phyloP scores from a whole-genome alignment of 2,888 invertebrate genomes.

The Harmothoe impar region DNA sequence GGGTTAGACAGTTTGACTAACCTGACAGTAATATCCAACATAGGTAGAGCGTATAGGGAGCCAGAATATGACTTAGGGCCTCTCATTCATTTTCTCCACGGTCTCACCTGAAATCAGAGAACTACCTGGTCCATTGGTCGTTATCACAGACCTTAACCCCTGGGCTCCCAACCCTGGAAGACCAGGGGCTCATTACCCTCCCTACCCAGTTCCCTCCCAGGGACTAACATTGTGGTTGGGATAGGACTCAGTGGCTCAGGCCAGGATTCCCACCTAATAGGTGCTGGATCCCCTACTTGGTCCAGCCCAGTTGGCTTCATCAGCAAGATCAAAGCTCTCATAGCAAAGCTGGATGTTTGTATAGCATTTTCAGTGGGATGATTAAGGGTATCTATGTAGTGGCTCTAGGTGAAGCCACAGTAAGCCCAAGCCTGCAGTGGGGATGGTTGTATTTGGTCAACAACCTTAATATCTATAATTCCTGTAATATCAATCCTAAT shows the following conservation, averaged over 20 bases:
- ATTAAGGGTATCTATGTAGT: not conserved
- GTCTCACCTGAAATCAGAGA: no score
- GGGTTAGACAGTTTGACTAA: no score
- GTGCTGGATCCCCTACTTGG: not conserved
- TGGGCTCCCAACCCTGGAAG: not conserved
- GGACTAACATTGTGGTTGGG: conserved; percentile 1
- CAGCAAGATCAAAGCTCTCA: conserved; percentile 15
- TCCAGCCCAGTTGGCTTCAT: conserved; percentile 12
- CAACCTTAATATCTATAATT: no score
- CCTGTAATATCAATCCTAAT: no score
- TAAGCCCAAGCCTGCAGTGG: no score
- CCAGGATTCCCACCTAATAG: conserved; percentile 30
- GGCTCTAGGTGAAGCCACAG: no score
- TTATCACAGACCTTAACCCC: not conserved
- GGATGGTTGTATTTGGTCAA: no score
- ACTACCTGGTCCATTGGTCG: not conserved
- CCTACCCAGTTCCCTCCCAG: not conserved
- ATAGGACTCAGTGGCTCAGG: not conserved
- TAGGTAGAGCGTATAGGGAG: no score
- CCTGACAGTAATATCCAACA: no score
- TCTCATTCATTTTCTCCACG: no score
- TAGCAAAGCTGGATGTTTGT: not conserved
- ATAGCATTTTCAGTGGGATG: not conserved
- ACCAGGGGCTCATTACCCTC: conserved; percentile 2
- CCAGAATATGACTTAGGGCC: no score